A percentile compares a stretch with the other conserved stretches of the same genome.
These are phyloP conservation scores for Heliconius himera DNA, from an alignment of 1,140 invertebrate genomes.

Conservation along the genomic window DNA sequence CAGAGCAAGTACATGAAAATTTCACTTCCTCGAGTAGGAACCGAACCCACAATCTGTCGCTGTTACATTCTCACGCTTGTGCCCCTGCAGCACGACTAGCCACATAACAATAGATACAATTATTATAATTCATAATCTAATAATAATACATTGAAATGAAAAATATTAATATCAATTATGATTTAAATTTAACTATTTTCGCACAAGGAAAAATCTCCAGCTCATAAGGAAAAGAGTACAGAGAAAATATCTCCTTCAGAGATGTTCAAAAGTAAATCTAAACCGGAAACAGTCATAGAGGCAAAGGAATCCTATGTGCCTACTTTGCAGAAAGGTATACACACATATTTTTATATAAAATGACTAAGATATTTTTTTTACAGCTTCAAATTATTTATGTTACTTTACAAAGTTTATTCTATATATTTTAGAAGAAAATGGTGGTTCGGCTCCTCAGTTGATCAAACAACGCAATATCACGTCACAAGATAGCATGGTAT, in stretches of 20 bases:
- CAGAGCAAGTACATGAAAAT: neutral
- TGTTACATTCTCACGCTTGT: too few species aligned
- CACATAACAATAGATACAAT: too few species aligned
- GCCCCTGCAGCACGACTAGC: too few species aligned
- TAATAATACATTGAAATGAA: too few species aligned
- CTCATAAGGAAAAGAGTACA: conserved; percentile 43
- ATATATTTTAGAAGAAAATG: conserved; percentile 52
- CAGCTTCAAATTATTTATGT: too few species aligned
- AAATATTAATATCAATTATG: too few species aligned
- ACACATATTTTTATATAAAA: neutral
- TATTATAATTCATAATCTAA: too few species aligned
- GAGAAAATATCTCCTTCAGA: conserved; percentile 49
- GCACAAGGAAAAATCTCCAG: conserved; percentile 56
- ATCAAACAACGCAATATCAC: conserved; percentile 68
- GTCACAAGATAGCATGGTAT: conserved; percentile 69
- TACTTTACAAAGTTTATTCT: too few species aligned
- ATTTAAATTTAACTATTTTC: neutral
- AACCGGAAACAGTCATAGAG: conserved; percentile 36
- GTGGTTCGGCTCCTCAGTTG: conserved; percentile 45
- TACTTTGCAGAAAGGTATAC: conserved; percentile 45
- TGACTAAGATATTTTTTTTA: too few species aligned
- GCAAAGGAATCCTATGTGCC: conserved; percentile 35
- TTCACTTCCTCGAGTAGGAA: neutral
- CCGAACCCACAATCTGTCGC: too few species aligned
- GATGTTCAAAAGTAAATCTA: conserved; percentile 26